phyloP scores from a whole-genome alignment of 1,140 invertebrate genomes.

The Brachionus angularis region DNA sequence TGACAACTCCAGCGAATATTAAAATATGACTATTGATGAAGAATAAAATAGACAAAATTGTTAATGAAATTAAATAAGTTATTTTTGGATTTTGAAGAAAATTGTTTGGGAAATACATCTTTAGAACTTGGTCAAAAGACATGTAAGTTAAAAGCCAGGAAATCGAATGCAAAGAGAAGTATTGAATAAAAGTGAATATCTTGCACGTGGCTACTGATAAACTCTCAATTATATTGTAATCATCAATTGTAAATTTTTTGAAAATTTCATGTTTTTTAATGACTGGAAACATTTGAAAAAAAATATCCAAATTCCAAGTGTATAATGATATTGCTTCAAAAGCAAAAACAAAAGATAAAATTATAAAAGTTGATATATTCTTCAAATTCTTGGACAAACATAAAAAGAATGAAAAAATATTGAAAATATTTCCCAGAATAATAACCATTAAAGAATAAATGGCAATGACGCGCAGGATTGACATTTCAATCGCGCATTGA shows the following conservation, averaged over 20 bases:
- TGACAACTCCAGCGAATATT: background rate
- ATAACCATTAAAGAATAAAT: constrained; percentile 13
- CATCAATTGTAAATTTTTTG: constrained; percentile 5
- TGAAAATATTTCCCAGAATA: constrained; percentile 21
- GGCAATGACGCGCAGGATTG: too few relatives aligned
- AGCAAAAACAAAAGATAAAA: constrained; percentile 4
- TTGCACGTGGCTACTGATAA: background rate
- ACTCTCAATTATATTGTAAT: constrained; percentile 36
- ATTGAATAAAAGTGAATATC: constrained; percentile 14
- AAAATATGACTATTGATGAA: constrained; percentile 4
- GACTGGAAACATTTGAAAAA: constrained; percentile 29
- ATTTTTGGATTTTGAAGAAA: constrained; percentile 3
- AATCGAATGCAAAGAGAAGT: constrained; percentile 20
- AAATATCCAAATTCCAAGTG: constrained; percentile 32
- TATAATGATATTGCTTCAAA: constrained; percentile 11
- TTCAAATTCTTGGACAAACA: background rate
- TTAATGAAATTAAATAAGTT: background rate
- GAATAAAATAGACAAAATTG: background rate
- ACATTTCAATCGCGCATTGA: too few relatives aligned
- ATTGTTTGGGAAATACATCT: constrained; percentile 24
- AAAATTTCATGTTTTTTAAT: background rate
- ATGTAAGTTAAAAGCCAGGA: constrained; percentile 11
- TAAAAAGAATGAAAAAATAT: constrained; percentile 7
- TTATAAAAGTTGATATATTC: constrained; percentile 14
- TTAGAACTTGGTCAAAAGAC: background rate